phyloP scores from a whole-genome alignment of 2,113 vertebrate genomes.

The Ellobius talpinus region DNA sequence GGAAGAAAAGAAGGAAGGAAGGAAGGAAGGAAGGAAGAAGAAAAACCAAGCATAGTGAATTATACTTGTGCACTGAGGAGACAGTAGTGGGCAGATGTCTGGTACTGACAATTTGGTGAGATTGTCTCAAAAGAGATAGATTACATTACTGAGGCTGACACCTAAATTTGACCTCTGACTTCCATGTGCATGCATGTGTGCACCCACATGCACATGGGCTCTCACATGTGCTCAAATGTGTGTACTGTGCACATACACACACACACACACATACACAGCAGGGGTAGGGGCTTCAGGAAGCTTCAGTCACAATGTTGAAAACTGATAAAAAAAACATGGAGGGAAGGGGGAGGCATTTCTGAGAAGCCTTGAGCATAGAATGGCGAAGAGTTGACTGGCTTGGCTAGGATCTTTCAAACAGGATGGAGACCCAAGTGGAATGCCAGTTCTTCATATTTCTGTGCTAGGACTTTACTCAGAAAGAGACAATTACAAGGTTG shows the following conservation, averaged over 20 bases:
- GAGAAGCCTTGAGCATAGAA: not conserved
- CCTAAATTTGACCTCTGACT: too few relatives aligned
- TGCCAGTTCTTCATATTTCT: accelerated
- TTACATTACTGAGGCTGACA: not conserved
- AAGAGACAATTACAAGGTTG: accelerated
- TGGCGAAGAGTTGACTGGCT: accelerated
- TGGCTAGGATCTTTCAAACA: accelerated
- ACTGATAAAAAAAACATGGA: too few relatives aligned
- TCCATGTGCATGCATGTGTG: too few relatives aligned
- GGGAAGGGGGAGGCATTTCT: accelerated
- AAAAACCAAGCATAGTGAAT: not conserved
- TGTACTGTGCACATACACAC: not conserved
- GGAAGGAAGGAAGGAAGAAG: too few relatives aligned
- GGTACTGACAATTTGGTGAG: not conserved
- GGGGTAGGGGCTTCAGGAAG: too few relatives aligned
- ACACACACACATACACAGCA: not conserved
- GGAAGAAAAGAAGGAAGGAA: too few relatives aligned
- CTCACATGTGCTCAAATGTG: too few relatives aligned
- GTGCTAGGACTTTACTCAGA: accelerated
- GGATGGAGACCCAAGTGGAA: too few relatives aligned
- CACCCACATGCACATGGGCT: not conserved
- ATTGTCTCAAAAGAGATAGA: not conserved
- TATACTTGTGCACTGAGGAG: not conserved
- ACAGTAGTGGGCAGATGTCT: not conserved
- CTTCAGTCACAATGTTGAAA: not conserved